These are phyloP conservation scores for Mycogona germanica DNA, from an alignment of 2,888 invertebrate genomes.

Conservation along the genomic window DNA sequence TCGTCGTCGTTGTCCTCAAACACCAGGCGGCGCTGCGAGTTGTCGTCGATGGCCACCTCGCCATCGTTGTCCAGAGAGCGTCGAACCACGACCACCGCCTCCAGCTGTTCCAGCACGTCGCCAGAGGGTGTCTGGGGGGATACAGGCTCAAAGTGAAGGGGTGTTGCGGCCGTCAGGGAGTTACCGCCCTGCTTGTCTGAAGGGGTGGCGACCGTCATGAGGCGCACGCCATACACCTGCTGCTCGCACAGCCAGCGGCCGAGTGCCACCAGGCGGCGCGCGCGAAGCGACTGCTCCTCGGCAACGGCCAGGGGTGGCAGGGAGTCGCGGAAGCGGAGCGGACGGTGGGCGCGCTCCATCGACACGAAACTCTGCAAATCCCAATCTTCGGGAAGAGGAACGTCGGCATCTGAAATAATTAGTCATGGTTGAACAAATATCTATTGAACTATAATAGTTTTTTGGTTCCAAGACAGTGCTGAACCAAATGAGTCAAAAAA, in stretches of 20 bases:
- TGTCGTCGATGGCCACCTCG: neutral
- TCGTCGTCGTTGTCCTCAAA: neutral
- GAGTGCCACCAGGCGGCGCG: slow-evolving; percentile 31
- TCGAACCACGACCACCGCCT: slow-evolving; percentile 15
- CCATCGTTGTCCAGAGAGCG: no score
- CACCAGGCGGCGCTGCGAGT: neutral
- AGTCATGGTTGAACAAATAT: slow-evolving; percentile 19
- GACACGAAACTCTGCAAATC: slow-evolving; percentile 69
- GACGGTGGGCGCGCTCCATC: slow-evolving; percentile 38
- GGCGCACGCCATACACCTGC: slow-evolving; percentile 21
- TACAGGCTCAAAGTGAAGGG: slow-evolving; percentile 21
- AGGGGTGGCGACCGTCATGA: neutral
- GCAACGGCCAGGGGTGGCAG: slow-evolving; percentile 27
- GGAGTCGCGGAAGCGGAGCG: slow-evolving; percentile 29
- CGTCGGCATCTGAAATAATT: slow-evolving; percentile 45
- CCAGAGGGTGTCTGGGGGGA: slow-evolving; percentile 17
- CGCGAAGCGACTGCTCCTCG: slow-evolving; percentile 29
- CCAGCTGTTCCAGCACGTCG: slow-evolving; percentile 19
- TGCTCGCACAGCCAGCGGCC: slow-evolving; percentile 32
- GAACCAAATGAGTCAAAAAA: no score
- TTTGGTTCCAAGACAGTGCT: no score
- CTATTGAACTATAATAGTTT: no score
- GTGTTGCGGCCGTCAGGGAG: no score
- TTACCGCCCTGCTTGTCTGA: neutral
- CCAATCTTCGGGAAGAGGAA: slow-evolving; percentile 64